phyloP scores from a whole-genome alignment of 2,888 invertebrate genomes.

The Notodonta ziczac region DNA sequence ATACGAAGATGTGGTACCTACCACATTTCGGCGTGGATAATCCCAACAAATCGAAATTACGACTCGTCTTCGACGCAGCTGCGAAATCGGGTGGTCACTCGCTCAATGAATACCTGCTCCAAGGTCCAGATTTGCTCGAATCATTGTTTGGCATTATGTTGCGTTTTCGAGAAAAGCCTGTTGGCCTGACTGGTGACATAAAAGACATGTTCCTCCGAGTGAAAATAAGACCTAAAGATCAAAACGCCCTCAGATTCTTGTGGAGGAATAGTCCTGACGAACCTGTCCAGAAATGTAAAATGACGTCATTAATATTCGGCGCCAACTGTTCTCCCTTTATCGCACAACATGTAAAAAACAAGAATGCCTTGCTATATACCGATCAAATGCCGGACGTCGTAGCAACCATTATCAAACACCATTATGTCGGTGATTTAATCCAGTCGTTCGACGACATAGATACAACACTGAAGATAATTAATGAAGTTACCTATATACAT shows the following conservation, averaged over 20 bases:
- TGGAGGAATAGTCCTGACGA: neutral
- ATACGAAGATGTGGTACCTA: slow-evolving; percentile 30
- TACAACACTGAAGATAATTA: slow-evolving; percentile 21
- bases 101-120: slow-evolving; percentile 22
- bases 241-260: slow-evolving; percentile 18
- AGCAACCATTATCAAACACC: slow-evolving; percentile 20
- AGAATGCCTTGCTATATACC: slow-evolving; percentile 21
- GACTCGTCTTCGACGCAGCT: slow-evolving; percentile 34
- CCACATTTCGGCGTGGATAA: slow-evolving; percentile 39
- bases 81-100: slow-evolving; percentile 16
- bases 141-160: slow-evolving; percentile 30
- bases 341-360: slow-evolving; percentile 30
- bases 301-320: slow-evolving; percentile 14
- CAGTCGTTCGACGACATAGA: slow-evolving; percentile 25
- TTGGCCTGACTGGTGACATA: slow-evolving; percentile 25
- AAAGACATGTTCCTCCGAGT: slow-evolving; percentile 27
- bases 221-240: slow-evolving; percentile 21
- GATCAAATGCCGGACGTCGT: slow-evolving; percentile 19
- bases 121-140: slow-evolving; percentile 26
- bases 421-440: slow-evolving; percentile 38
- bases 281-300: slow-evolving; percentile 2
- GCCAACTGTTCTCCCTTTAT: slow-evolving; percentile 14
- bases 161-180: slow-evolving; percentile 24
- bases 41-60: slow-evolving; percentile 30
- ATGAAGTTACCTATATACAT: slow-evolving; percentile 26